Evolutionary conservation across 1,140 invertebrate species (phyloP), one percentile per base, ranked within the genome.

Genomic region (Zaprionus africanus): DNA sequence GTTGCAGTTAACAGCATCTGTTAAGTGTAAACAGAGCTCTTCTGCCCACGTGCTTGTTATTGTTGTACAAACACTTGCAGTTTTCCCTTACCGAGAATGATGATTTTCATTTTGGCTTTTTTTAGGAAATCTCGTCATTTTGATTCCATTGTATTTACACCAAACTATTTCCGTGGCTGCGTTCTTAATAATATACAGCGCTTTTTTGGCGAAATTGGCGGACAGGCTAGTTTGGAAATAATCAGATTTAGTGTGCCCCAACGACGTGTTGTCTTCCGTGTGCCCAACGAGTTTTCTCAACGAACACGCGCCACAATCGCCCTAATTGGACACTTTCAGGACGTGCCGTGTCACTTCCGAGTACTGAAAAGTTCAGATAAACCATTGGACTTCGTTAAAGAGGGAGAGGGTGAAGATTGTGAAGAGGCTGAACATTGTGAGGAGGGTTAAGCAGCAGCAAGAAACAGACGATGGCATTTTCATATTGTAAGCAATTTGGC

Each of bases 161-260:
- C 87, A 0, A 93, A 93, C 1, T 94, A 91, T 68, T 93, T 95
- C 51, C 95, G 95, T 76, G 94, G 94, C 51, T 94, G 95, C 80
- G 93, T 96, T 65, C 88, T 94, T 41, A 85, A 93, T 72, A 93
- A 94, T 2, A 75, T 95, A 43, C 92, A 92, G 17, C 92, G 92
- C 69, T 81, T 96, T 22, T 95, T 95, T 83, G 95, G 95, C 2
- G 94, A 94, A 91, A 92, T 94, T 78, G 95, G 94, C 64, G 91
- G 94, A 15, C 93, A 93, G 59, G 91, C 93, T 31, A 83, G 81
- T 15, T 83, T 96, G 34, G 94, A 96, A 66, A 80, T 96, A 26
- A 73, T 96, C 0, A 95, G 95, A 78, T 95, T 94, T 64, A 92
- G 94, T 81, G 65, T 90, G 1, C 13, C 71, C 0, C 84, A 92